Evolutionary conservation across 2,888 invertebrate genomes (phyloP).

Genomic region (Hyposoter dolosus): DNA sequence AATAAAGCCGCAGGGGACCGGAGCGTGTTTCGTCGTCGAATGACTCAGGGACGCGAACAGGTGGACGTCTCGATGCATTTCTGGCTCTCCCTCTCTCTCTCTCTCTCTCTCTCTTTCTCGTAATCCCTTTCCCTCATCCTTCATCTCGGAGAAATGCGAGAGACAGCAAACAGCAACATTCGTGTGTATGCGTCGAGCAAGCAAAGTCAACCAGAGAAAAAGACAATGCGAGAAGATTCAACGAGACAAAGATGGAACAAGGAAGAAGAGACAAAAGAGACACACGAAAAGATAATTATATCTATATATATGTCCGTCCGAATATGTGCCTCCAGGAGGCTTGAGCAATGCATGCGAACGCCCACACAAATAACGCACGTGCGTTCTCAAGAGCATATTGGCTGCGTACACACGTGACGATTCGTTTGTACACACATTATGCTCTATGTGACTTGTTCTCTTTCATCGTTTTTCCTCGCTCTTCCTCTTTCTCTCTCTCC

Average conservation of each 20-base stretch:
- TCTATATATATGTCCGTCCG: neutral
- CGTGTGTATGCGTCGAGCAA: constrained; percentile 34
- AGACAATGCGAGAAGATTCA: constrained; percentile 17
- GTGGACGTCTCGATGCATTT: constrained; percentile 70
- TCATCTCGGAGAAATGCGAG: constrained; percentile 42
- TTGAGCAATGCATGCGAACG: constrained; percentile 37
- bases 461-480: constrained; percentile 40
- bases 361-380: constrained; percentile 72
- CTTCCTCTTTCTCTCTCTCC: constrained; percentile 21
- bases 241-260: constrained; percentile 45
- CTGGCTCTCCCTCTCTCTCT: neutral
- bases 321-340: constrained; percentile 13
- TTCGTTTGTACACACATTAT: constrained; percentile 67
- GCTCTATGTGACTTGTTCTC: constrained; percentile 45
- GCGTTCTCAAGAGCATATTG: constrained; percentile 61
- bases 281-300: constrained; percentile 17
- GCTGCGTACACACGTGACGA: constrained; percentile 69
- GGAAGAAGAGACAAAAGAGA: constrained; percentile 50
- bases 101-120: neutral
- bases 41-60: constrained; percentile 78
- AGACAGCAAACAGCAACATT: constrained; percentile 46
- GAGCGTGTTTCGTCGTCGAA: constrained; percentile 65
- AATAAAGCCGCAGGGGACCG: constrained; percentile 73
- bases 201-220: constrained; percentile 17
- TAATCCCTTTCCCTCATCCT: neutral